A percentile compares a stretch with the other conserved stretches of the same genome.
phyloP scores from a whole-genome alignment of 1,140 invertebrate genomes.

The Venturia canescens region DNA sequence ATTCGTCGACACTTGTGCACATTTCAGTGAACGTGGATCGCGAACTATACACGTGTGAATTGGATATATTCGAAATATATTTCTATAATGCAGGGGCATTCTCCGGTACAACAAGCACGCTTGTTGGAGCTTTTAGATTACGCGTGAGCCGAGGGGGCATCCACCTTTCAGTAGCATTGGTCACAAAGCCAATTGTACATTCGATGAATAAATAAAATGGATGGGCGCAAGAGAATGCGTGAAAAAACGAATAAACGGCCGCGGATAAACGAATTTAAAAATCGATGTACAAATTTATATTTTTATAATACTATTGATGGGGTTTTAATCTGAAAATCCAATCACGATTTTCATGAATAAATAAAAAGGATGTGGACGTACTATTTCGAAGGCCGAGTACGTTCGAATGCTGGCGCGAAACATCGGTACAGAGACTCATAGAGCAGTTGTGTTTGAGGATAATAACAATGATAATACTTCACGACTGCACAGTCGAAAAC shows the following conservation, averaged over 20 bases:
- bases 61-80: constrained; percentile 22
- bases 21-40: neutral
- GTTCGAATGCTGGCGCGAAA: too few relatives aligned
- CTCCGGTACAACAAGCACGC: constrained; percentile 9
- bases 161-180: constrained; percentile 23
- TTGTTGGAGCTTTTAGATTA: constrained; percentile 32
- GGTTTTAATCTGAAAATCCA: neutral
- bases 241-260: neutral
- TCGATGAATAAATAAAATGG: constrained; percentile 42
- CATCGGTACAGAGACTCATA: too few relatives aligned
- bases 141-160: neutral
- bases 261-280: neutral
- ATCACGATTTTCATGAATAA: neutral
- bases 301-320: neutral
- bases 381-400: neutral
- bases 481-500: too few relatives aligned
- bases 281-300: neutral
- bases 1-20: neutral
- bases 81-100: constrained; percentile 35
- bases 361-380: neutral
- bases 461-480: too few relatives aligned
- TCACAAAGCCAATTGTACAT: constrained; percentile 39
- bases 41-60: constrained; percentile 11
- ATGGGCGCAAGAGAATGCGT: neutral
- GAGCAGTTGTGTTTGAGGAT: too few relatives aligned